Percentiles rank a stretch among this genome's conserved stretches.
phyloP scores from a whole-genome alignment of 2,113 vertebrate genomes.

The Melozone crissalis region DNA sequence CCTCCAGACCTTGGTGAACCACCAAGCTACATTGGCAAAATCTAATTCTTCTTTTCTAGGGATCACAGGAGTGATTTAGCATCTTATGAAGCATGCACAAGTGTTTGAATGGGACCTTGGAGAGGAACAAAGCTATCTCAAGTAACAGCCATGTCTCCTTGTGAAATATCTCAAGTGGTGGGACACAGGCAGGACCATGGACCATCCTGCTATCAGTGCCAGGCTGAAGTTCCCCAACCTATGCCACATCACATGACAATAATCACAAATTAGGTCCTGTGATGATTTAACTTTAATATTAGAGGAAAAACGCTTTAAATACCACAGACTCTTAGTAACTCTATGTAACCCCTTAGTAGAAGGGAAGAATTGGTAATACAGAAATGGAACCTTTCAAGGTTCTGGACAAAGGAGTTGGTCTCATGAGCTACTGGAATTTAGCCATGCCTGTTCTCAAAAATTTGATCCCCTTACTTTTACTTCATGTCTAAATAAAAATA shows the following conservation, averaged over 20 bases:
- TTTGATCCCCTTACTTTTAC: neutral
- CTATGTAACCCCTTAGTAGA: neutral
- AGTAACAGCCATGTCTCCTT: neutral
- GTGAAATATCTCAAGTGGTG: neutral
- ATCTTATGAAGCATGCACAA: neutral
- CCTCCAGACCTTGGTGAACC: neutral
- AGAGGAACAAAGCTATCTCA: neutral
- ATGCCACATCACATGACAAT: neutral
- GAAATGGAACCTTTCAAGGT: neutral
- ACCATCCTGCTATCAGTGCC: neutral
- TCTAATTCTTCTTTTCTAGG: neutral
- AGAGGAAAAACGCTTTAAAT: neutral
- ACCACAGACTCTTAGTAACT: neutral
- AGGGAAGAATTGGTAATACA: neutral
- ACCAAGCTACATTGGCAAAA: neutral
- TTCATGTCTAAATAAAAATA: neutral
- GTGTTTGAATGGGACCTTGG: neutral
- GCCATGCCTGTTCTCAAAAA: neutral
- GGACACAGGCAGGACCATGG: neutral
- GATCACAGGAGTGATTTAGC: neutral
- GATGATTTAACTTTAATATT: neutral
- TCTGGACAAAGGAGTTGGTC: neutral
- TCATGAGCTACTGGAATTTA: neutral
- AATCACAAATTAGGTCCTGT: neutral
- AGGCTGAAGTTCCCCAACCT: neutral